phyloP scores from a whole-genome alignment of 2,113 vertebrate species.

The Climacteris rufus region DNA sequence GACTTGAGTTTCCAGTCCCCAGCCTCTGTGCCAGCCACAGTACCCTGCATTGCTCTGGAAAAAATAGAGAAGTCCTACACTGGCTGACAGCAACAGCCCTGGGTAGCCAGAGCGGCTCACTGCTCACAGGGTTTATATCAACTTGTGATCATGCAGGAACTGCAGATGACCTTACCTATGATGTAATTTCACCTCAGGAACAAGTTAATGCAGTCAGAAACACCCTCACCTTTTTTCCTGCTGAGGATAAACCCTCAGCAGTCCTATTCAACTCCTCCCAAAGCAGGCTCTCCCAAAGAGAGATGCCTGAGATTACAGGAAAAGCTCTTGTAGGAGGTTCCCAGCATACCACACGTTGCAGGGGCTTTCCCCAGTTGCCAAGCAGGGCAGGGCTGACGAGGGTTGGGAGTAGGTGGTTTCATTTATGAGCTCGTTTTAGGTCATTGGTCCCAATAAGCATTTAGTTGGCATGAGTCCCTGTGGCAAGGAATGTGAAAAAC shows the following conservation, averaged over 20 bases:
- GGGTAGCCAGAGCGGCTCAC: neutral
- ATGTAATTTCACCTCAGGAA: neutral
- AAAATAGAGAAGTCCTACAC: neutral
- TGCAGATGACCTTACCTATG: neutral
- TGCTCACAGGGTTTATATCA: neutral
- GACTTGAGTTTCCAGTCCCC: neutral
- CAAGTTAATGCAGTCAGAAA: neutral
- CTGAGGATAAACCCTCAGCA: neutral
- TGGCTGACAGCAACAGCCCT: neutral
- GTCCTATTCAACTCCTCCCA: neutral
- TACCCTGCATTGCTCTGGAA: fast-evolving
- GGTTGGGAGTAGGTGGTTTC: neutral
- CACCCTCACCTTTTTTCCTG: neutral
- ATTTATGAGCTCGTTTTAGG: neutral
- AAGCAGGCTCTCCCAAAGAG: neutral
- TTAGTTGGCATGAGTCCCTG: neutral
- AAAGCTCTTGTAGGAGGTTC: slow-evolving; percentile 1
- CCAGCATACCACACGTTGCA: neutral
- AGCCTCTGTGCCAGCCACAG: neutral
- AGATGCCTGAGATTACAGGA: neutral
- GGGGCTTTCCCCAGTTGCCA: slow-evolving; percentile 22
- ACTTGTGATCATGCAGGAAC: neutral
- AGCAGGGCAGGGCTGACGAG: neutral
- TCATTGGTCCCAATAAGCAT: neutral
- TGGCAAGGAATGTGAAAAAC: neutral